phyloP scores from a whole-genome alignment of 1,140 invertebrate genomes.

The Pogonus chalceus region DNA sequence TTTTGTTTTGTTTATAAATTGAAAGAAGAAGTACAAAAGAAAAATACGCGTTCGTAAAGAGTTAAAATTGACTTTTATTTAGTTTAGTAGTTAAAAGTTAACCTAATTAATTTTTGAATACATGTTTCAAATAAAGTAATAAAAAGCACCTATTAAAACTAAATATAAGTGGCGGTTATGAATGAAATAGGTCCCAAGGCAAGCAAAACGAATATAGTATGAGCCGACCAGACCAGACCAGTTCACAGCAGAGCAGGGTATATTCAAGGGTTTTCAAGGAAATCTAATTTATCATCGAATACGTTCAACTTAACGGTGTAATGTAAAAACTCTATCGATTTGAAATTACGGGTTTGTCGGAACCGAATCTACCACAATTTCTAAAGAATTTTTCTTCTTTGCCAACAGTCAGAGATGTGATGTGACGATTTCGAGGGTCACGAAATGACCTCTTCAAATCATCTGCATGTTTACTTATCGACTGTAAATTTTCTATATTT shows the following conservation, averaged over 20 bases:
- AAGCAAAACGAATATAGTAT: background rate
- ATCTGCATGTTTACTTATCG: background rate
- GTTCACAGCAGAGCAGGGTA: background rate
- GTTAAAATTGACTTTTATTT: too few species aligned
- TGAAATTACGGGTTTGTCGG: background rate
- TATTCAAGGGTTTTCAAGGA: background rate
- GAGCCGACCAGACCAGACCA: background rate
- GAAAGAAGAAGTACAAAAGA: too few species aligned
- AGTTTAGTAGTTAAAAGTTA: too few species aligned
- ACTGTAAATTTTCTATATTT: background rate
- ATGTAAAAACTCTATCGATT: background rate
- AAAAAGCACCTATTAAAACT: background rate
- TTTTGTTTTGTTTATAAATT: too few species aligned
- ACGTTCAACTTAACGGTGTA: background rate
- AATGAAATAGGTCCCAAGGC: too few species aligned
- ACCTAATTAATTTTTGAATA: background rate
- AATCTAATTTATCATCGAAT: conserved; percentile 2
- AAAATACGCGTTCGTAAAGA: too few species aligned
- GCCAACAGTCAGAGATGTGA: background rate
- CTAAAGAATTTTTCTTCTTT: background rate
- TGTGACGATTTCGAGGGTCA: background rate
- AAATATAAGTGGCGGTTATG: background rate
- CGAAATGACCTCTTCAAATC: background rate
- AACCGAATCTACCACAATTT: background rate
- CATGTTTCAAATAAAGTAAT: background rate